These are phyloP conservation scores for Melanotaenia maccullochi DNA, from an alignment of 2,797 vertebrate genomes.

Conservation along the genomic window DNA sequence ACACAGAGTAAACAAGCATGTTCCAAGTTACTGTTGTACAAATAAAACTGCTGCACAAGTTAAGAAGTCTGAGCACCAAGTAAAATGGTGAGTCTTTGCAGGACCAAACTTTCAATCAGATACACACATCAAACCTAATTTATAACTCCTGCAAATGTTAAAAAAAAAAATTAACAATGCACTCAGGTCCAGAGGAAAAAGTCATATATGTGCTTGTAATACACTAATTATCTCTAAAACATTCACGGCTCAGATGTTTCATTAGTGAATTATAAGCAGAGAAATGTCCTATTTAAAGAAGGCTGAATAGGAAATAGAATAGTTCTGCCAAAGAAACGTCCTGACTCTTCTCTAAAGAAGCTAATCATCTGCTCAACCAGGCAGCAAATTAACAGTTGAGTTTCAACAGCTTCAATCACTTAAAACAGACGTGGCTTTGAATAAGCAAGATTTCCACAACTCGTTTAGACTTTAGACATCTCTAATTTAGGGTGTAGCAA, in stretches of 20 bases:
- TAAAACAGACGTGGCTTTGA: background rate
- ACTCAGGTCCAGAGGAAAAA: background rate
- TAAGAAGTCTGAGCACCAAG: constrained; percentile 19
- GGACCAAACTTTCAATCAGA: constrained; percentile 6
- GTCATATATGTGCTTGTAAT: background rate
- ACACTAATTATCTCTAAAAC: constrained; percentile 6
- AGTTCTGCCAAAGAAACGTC: background rate
- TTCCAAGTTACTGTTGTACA: constrained; percentile 48
- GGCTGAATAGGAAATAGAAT: background rate
- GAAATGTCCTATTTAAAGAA: background rate
- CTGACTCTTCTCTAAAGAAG: background rate
- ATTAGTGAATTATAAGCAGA: background rate
- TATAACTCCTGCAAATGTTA: background rate
- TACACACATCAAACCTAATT: constrained; percentile 14
- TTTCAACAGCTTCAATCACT: background rate
- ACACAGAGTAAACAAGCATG: constrained; percentile 58
- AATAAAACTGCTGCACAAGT: constrained; percentile 34
- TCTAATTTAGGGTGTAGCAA: background rate
- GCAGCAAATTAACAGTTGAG: background rate
- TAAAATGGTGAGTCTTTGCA: constrained; percentile 12
- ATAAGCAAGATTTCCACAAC: background rate
- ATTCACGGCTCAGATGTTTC: background rate
- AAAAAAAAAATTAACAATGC: background rate
- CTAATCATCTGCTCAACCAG: background rate
- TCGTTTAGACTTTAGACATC: too few relatives aligned